phyloP scores from a whole-genome alignment of 1,140 invertebrate genomes.

The Cyphomyrmex costatus region DNA sequence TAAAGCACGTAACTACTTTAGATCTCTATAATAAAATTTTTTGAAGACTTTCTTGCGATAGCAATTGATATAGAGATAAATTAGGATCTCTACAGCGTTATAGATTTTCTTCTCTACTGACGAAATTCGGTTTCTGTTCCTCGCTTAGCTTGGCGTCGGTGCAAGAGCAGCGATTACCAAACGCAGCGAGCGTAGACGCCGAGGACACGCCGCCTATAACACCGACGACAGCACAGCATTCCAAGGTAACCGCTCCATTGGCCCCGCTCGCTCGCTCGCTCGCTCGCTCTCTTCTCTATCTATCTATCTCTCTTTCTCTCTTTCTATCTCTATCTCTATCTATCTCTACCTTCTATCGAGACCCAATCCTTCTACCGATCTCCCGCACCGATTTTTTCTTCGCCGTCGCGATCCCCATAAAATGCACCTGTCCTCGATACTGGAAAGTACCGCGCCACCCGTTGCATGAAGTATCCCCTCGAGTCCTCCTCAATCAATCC shows the following conservation, averaged over 20 bases:
- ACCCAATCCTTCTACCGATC: neutral
- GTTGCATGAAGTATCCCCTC: slow-evolving; percentile 42
- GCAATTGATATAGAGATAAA: neutral
- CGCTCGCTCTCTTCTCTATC: slow-evolving; percentile 65
- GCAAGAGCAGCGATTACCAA: slow-evolving; percentile 96
- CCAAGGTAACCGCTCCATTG: slow-evolving; percentile 88
- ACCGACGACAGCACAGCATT: slow-evolving; percentile 89
- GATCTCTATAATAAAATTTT: neutral
- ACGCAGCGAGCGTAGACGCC: slow-evolving; percentile 86
- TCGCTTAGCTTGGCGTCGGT: slow-evolving; percentile 95
- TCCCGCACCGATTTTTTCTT: slow-evolving; percentile 2
- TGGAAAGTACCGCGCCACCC: slow-evolving; percentile 18
- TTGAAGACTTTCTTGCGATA: neutral
- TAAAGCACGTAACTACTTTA: neutral
- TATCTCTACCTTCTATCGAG: slow-evolving; percentile 38
- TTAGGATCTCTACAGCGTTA: neutral
- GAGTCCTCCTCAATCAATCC: slow-evolving; percentile 11
- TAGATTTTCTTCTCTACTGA: neutral
- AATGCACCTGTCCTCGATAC: slow-evolving; percentile 31
- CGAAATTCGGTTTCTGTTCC: slow-evolving; percentile 16
- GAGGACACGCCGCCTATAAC: slow-evolving; percentile 90
- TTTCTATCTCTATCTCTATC: slow-evolving; percentile 38
- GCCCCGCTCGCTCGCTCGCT: slow-evolving; percentile 75
- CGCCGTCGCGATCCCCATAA: slow-evolving; percentile 37
- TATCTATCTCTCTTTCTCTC: slow-evolving; percentile 46